Percentiles rank a stretch among this genome's conserved stretches.
These are phyloP conservation scores for Hepsetus odoe DNA, from an alignment of 2,113 vertebrate genomes.

Conservation along the genomic window DNA sequence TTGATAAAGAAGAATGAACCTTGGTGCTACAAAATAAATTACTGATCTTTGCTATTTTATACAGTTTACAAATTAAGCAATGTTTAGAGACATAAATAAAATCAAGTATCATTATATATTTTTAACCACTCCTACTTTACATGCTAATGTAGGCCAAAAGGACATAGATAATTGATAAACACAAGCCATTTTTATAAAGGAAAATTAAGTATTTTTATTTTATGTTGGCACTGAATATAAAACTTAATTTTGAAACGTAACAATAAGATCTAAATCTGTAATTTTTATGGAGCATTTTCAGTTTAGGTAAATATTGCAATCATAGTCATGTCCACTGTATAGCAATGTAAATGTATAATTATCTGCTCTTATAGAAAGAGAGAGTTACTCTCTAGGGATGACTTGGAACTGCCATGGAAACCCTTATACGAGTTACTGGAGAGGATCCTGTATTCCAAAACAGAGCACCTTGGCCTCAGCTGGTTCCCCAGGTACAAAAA, in stretches of 20 bases:
- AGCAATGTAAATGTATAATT: neutral
- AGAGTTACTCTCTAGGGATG: slow-evolving; percentile 92
- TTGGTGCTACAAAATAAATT: too few species aligned
- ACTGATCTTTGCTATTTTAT: too few species aligned
- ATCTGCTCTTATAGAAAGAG: slow-evolving; percentile 82
- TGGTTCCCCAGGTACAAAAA: slow-evolving; percentile 96
- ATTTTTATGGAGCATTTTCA: neutral
- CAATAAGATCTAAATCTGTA: neutral
- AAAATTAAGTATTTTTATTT: neutral
- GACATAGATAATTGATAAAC: too few species aligned
- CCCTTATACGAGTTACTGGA: slow-evolving; percentile 93
- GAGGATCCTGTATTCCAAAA: slow-evolving; percentile 95
- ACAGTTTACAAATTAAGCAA: too few species aligned
- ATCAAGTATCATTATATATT: too few species aligned
- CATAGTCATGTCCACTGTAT: neutral
- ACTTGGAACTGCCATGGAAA: slow-evolving; percentile 93
- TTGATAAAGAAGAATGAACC: too few species aligned
- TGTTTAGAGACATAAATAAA: too few species aligned
- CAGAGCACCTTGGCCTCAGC: slow-evolving; percentile 95
- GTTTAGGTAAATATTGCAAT: neutral
- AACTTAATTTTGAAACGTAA: too few species aligned
- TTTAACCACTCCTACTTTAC: too few species aligned
- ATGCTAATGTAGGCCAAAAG: too few species aligned
- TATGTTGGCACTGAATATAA: neutral
- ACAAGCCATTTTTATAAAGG: too few species aligned